Percentiles rank a stretch among this genome's conserved stretches.
These are phyloP conservation scores for Calameuta idolon DNA, from an alignment of 2,888 invertebrate species.

Conservation along the genomic window DNA sequence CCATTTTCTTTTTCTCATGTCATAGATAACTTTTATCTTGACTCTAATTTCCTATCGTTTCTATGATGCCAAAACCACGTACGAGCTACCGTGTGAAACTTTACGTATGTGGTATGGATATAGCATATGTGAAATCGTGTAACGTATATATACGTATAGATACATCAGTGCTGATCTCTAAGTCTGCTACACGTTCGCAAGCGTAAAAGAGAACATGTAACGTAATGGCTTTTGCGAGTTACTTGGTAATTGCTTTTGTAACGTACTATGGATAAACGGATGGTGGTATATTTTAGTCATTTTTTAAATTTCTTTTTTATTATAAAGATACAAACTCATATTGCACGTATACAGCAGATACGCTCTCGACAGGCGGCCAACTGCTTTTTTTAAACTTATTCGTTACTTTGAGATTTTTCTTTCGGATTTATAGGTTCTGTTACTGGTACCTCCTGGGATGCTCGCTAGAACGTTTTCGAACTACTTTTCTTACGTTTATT, in stretches of 20 bases:
- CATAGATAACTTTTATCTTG: background rate
- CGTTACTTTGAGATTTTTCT: background rate
- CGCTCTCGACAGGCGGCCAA: background rate
- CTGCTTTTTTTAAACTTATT: background rate
- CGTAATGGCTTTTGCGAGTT: background rate
- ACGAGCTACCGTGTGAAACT: background rate
- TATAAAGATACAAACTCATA: background rate
- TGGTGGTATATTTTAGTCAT: background rate
- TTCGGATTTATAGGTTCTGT: background rate
- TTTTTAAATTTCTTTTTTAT: background rate
- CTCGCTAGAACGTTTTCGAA: background rate
- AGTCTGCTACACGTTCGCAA: background rate
- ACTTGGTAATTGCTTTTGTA: background rate
- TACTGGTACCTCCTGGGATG: background rate
- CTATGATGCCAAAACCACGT: background rate
- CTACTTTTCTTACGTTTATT: background rate
- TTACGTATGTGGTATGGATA: background rate
- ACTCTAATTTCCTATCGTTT: background rate
- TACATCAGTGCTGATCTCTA: background rate
- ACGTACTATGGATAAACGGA: background rate
- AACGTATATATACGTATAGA: background rate
- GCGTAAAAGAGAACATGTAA: background rate
- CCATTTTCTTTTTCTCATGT: background rate
- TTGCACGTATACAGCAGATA: background rate
- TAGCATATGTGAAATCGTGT: background rate